Conservation (phyloP, 1,140 invertebrate genomes). For the Apis dorsata region DNA sequence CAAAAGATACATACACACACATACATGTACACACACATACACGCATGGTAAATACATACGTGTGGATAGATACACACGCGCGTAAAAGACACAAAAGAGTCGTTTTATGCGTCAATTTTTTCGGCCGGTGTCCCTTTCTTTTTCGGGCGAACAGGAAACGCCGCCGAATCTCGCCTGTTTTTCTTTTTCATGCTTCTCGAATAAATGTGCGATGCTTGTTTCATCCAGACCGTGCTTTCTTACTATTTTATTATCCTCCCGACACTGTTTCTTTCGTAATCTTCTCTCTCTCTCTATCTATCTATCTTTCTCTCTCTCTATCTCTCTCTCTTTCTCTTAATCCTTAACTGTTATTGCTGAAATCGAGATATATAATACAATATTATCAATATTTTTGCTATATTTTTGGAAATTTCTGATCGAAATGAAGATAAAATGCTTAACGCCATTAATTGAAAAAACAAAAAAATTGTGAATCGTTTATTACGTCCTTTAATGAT, state of each 20-base stretch:
- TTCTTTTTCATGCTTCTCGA: constrained; percentile 41
- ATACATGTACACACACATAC: not conserved
- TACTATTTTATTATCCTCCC: not conserved
- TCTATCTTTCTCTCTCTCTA: no score
- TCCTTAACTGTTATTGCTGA: no score
- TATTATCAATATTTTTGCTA: no score
- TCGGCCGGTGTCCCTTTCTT: not conserved
- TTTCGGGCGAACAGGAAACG: not conserved
- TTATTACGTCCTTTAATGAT: no score
- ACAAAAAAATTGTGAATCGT: no score
- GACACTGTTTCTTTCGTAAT: not conserved
- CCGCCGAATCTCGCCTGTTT: constrained; percentile 25
- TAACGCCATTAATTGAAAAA: no score
- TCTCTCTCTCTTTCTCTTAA: no score
- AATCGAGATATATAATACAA: no score
- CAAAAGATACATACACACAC: not conserved
- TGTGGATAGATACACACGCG: not conserved
- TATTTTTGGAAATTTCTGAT: no score
- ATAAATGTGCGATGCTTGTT: constrained; percentile 39
- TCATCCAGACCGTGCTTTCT: constrained; percentile 16
- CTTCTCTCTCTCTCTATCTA: not conserved
- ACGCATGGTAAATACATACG: not conserved
- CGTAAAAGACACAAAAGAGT: not conserved
- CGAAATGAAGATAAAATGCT: no score
- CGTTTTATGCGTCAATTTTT: constrained; percentile 20